These are phyloP conservation scores for Schizaphis graminum DNA, from an alignment of 2,888 invertebrate species.

Conservation along the genomic window DNA sequence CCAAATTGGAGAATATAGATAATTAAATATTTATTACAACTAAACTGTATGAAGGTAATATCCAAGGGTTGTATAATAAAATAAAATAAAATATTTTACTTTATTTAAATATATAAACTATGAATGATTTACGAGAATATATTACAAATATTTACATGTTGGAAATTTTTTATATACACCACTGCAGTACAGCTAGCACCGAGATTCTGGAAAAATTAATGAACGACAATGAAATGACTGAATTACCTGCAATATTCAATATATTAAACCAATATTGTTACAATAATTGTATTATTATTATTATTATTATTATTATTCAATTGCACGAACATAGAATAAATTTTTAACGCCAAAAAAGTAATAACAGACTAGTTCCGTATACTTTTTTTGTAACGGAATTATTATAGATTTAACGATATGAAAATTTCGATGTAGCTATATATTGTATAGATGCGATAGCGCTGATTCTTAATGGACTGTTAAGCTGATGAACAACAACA, in stretches of 20 bases:
- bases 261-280: not conserved
- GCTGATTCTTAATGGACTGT: not conserved
- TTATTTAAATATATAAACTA: not conserved
- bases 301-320: not conserved
- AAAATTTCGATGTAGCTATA: not conserved
- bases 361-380: not conserved
- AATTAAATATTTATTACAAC: not conserved
- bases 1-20: too few relatives aligned
- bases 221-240: not conserved
- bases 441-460: not conserved
- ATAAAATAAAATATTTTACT: not conserved
- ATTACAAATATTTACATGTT: not conserved
- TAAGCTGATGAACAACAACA: slow-evolving; percentile 2
- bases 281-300: too few relatives aligned
- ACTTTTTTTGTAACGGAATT: not conserved
- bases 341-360: not conserved
- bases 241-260: not conserved
- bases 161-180: too few relatives aligned
- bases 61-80: too few relatives aligned
- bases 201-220: not conserved
- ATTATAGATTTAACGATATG: not conserved
- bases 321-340: not conserved
- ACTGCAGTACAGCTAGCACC: not conserved
- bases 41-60: not conserved
- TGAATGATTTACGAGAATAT: not conserved